Evolutionary conservation across 2,888 invertebrate species (phyloP), one percentile per base, ranked within the genome.

Genomic region (Dorcus parallelipipedus): DNA sequence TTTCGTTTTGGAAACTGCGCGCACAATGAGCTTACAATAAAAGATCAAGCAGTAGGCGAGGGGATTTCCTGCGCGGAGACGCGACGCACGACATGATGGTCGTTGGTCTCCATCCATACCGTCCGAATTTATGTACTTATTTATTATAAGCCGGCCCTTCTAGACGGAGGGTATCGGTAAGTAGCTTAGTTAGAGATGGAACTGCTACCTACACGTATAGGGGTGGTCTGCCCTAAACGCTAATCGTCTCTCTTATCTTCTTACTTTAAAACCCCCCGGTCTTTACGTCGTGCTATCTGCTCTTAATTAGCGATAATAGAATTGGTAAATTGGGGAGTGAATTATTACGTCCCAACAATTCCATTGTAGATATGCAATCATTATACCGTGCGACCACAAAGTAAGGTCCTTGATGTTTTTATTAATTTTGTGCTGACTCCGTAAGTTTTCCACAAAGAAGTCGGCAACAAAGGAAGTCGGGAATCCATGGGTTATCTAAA

Each of bases 221-320:
- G 64, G 64, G 64, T 64, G 64, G 64, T 64, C 64, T 49, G 40
- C 55, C 55, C 56, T 51, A 51, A 62, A 61, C 54, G 56, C 56
- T 59, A 61, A 62, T 66, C 60, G 58, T 43, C 17, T 45, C 49
- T 65, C 49, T 65, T 64, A 65, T 65, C 65, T 64, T 40, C 59
- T 61, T 59, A 63, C 58, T 62, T 53, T 49, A 50, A 61, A 58
- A 33, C 26, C 26, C 26, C 26, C 62, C 54, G 56, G 43, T 56
- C 59, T 61, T 58, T 63, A 48, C 63, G 62, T 65, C 52, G 55
- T 42, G 56, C 20, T 33, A 33, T 33, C 26, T 33, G 26, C 26
- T 33, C 26, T 66, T 66, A 64, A 66, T 66, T 66, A 63, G 59
- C 42, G 64, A 60, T 66, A 62, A 64, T 61, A 55, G 60, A 50